Percentiles rank a stretch among this genome's conserved stretches.
These are phyloP conservation scores for Marisa cornuarietis DNA, from an alignment of 1,140 invertebrate species.

Conservation along the genomic window DNA sequence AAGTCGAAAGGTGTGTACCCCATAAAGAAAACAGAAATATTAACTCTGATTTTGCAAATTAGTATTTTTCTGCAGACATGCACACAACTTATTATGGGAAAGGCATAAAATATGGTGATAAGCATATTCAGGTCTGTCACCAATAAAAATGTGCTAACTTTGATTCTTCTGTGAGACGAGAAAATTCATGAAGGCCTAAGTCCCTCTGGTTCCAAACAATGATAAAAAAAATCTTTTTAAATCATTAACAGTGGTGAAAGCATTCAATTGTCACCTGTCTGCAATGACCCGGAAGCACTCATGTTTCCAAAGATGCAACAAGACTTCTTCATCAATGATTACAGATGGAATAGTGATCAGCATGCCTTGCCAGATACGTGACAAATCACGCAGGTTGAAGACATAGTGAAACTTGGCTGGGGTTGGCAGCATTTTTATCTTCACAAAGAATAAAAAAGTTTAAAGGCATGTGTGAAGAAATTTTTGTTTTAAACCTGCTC, in stretches of 20 bases:
- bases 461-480: too few relatives aligned
- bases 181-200: too few relatives aligned
- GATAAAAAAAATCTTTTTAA: too few relatives aligned
- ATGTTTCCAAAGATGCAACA: slow-evolving; percentile 80
- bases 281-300: slow-evolving; percentile 88
- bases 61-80: neutral
- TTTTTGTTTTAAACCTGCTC: too few relatives aligned
- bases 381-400: slow-evolving; percentile 91
- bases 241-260: too few relatives aligned
- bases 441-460: slow-evolving; percentile 56
- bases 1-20: too few relatives aligned
- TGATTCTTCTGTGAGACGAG: too few relatives aligned
- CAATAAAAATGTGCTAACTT: neutral
- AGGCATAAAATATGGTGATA: neutral
- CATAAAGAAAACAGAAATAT: neutral
- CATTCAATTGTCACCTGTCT: slow-evolving; percentile 72
- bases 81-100: neutral
- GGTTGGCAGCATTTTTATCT: slow-evolving; percentile 79
- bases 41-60: neutral
- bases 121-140: neutral
- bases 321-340: slow-evolving; percentile 66
- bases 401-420: slow-evolving; percentile 97
- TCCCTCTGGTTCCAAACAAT: too few relatives aligned
- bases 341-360: slow-evolving; percentile 72
- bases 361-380: slow-evolving; percentile 96